phyloP scores from a whole-genome alignment of 2,113 vertebrate genomes.

The Corvus moneduloides region DNA sequence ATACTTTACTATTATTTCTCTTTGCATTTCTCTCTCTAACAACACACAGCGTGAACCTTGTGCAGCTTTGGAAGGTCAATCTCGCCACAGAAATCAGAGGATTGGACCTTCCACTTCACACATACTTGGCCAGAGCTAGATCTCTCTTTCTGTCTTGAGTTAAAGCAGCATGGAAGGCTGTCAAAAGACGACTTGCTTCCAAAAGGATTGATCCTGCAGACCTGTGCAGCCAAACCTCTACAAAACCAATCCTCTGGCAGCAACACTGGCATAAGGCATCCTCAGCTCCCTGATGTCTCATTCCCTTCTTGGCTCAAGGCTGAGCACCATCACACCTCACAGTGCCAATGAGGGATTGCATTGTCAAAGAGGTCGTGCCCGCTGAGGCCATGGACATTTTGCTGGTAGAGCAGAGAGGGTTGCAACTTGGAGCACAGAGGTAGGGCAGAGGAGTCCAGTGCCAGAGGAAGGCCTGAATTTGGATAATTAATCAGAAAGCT shows the following conservation, averaged over 20 bases:
- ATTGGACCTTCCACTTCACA: neutral
- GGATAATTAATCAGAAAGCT: neutral
- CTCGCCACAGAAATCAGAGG: neutral
- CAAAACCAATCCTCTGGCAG: neutral
- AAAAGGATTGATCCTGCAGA: neutral
- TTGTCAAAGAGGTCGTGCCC: neutral
- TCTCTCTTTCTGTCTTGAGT: neutral
- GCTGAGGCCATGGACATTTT: accelerated
- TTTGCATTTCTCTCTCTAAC: neutral
- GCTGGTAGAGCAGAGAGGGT: neutral
- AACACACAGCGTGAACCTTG: neutral
- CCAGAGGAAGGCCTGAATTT: neutral
- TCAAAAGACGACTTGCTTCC: neutral
- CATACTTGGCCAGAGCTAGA: neutral
- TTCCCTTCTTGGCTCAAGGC: neutral
- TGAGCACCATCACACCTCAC: neutral
- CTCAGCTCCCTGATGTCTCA: neutral
- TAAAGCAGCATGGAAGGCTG: neutral
- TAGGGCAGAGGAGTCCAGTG: neutral
- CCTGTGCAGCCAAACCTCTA: neutral
- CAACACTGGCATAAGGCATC: neutral
- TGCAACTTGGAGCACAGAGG: neutral
- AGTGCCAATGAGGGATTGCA: accelerated
- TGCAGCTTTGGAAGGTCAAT: neutral
- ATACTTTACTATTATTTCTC: neutral